Percentiles rank a stretch among this genome's conserved stretches.
phyloP scores from a whole-genome alignment of 2,113 vertebrate species.

The Bufo gargarizans region DNA sequence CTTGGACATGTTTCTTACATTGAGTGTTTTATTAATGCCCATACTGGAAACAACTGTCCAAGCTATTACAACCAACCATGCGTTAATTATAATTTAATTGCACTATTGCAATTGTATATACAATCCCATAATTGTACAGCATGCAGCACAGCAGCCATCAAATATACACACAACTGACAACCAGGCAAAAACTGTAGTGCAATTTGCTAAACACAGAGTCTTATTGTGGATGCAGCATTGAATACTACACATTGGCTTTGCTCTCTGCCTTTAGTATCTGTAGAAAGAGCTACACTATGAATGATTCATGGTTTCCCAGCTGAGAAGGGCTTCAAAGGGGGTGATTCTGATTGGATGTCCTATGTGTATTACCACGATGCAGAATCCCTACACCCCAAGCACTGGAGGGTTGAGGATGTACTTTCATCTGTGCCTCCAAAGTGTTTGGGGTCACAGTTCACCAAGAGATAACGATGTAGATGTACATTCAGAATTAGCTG shows the following conservation, averaged over 20 bases:
- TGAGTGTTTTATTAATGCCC: not conserved
- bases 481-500: constrained; percentile 81
- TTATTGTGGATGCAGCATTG: constrained; percentile 82
- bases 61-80: not conserved
- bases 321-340: constrained; percentile 91
- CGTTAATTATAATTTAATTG: not conserved
- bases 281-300: constrained; percentile 80
- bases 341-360: constrained; percentile 87
- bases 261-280: constrained; percentile 86
- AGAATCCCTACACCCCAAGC: constrained; percentile 80
- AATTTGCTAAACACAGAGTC: constrained; percentile 84
- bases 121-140: not conserved
- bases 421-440: constrained; percentile 86
- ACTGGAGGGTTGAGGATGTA: constrained; percentile 82
- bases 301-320: constrained; percentile 94
- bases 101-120: not conserved
- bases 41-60: not conserved
- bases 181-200: constrained; percentile 81
- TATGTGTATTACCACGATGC: constrained; percentile 87
- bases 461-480: constrained; percentile 83
- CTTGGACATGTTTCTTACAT: not conserved
- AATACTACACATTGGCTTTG: constrained; percentile 86
- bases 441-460: constrained; percentile 84
- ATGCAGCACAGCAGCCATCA: constrained; percentile 28
- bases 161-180: constrained; percentile 60